A percentile compares a stretch with the other conserved stretches of the same genome.
Conservation (phyloP, 2,888 invertebrate species). For the Sphinx pinastri region DNA sequence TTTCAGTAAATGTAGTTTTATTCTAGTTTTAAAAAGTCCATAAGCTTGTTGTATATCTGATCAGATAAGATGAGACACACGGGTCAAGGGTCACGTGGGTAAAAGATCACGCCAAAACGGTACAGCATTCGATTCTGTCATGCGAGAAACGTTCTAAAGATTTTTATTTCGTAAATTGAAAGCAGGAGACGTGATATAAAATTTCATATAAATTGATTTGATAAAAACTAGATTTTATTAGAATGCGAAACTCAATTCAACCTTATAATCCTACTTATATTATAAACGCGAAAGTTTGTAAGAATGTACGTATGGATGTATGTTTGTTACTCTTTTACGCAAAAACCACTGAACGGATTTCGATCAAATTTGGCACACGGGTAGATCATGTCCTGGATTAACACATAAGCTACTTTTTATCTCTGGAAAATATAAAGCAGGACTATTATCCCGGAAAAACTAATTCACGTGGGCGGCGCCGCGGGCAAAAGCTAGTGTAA, state of each 20-base stretch:
- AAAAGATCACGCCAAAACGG: conserved; percentile 42
- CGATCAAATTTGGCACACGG: no score
- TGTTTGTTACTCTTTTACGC: no score
- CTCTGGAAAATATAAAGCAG: no score
- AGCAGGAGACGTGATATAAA: background rate
- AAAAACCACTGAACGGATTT: no score
- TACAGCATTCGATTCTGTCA: conserved; percentile 38
- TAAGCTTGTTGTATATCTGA: conserved; percentile 19
- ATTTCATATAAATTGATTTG: background rate
- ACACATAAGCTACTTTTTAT: no score
- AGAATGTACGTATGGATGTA: no score
- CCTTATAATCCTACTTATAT: no score
- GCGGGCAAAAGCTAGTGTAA: no score
- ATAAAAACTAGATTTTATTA: background rate
- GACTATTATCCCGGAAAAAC: no score
- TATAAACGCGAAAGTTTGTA: no score
- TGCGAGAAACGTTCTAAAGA: conserved; percentile 14
- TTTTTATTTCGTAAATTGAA: conserved; percentile 4
- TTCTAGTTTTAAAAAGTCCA: conserved; percentile 21
- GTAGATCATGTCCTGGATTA: no score
- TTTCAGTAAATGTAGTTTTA: conserved; percentile 14
- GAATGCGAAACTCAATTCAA: background rate
- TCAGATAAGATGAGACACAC: conserved; percentile 27
- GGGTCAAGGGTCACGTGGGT: conserved; percentile 52
- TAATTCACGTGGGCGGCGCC: no score